Conservation (phyloP, 1,140 invertebrate genomes). For the Aricia agestis region DNA sequence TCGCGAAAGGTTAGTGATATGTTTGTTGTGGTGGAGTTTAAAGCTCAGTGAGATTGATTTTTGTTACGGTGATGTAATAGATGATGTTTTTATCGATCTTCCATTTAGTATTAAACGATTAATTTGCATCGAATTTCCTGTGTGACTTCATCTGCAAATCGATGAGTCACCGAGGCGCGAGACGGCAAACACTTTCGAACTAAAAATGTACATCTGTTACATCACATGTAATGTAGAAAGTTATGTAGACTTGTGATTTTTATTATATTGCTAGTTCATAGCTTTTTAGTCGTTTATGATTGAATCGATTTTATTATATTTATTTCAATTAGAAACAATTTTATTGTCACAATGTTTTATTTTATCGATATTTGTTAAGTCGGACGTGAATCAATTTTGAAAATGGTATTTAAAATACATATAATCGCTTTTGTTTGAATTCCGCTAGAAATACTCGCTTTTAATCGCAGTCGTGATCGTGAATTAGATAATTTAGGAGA, state of each 20-base stretch:
- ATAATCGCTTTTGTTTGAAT: background rate
- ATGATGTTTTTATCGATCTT: constrained; percentile 13
- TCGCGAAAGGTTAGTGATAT: constrained; percentile 74
- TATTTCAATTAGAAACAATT: constrained; percentile 45
- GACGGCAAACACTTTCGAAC: constrained; percentile 6
- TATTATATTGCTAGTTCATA: constrained; percentile 66
- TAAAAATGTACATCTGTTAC: constrained; percentile 8
- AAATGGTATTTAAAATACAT: constrained; percentile 13
- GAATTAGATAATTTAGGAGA: constrained; percentile 12
- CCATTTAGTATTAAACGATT: constrained; percentile 10
- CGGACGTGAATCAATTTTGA: constrained; percentile 7
- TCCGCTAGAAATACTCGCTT: constrained; percentile 11
- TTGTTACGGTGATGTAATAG: constrained; percentile 16
- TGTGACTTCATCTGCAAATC: constrained; percentile 12
- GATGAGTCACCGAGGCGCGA: background rate
- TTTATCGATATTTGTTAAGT: constrained; percentile 20
- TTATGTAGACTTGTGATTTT: constrained; percentile 68
- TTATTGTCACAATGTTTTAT: constrained; percentile 46
- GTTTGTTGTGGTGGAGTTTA: constrained; percentile 57
- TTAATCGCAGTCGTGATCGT: constrained; percentile 15
- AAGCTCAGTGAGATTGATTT: constrained; percentile 44
- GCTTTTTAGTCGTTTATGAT: constrained; percentile 67
- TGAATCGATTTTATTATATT: constrained; percentile 58
- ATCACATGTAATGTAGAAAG: constrained; percentile 21
- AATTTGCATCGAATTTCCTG: constrained; percentile 5